These are phyloP conservation scores for Montipora foliosa DNA, from an alignment of 64 coral and sea anemone species.

Conservation along the genomic window DNA sequence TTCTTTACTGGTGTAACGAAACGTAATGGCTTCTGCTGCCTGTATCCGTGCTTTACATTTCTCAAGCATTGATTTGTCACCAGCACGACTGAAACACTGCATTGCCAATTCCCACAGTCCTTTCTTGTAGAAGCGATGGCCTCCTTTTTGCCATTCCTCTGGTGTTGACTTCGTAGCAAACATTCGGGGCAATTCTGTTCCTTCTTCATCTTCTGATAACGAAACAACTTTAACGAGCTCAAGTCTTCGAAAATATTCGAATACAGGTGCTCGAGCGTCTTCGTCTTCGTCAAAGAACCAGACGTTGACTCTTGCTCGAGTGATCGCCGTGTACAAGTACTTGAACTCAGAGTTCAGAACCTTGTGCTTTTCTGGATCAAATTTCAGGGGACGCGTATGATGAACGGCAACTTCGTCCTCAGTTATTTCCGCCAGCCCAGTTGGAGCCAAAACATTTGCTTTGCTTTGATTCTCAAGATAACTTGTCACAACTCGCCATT, in stretches of 20 bases:
- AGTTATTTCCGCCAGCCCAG: constrained; percentile 14
- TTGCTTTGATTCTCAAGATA: not conserved
- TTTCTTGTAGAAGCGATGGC: constrained; percentile 48
- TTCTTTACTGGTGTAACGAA: constrained; percentile 33
- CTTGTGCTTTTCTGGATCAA: constrained; percentile 90
- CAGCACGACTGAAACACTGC: constrained; percentile 44
- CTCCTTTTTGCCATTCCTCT: constrained; percentile 59
- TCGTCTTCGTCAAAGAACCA: constrained; percentile 98
- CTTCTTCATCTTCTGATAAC: not conserved
- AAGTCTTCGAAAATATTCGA: constrained; percentile 38
- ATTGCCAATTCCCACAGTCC: constrained; percentile 44
- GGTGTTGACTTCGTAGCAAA: constrained; percentile 46
- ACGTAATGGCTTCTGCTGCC: constrained; percentile 29
- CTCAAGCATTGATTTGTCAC: constrained; percentile 25
- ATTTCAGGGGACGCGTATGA: constrained; percentile 49
- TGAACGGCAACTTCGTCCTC: not conserved
- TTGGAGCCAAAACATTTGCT: not conserved
- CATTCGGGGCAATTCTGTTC: constrained; percentile 11
- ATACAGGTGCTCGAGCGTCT: constrained; percentile 84
- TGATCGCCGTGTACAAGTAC: constrained; percentile 96
- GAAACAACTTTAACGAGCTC: constrained; percentile 33
- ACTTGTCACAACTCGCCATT: constrained; percentile 72
- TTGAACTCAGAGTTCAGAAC: constrained; percentile 99
- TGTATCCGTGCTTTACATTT: constrained; percentile 58
- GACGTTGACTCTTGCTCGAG: constrained; percentile 94